Evolutionary conservation across 2,797 vertebrate species (phyloP), one percentile per base, ranked within the genome.

Genomic region (Neosilurus mollespiculum): DNA sequence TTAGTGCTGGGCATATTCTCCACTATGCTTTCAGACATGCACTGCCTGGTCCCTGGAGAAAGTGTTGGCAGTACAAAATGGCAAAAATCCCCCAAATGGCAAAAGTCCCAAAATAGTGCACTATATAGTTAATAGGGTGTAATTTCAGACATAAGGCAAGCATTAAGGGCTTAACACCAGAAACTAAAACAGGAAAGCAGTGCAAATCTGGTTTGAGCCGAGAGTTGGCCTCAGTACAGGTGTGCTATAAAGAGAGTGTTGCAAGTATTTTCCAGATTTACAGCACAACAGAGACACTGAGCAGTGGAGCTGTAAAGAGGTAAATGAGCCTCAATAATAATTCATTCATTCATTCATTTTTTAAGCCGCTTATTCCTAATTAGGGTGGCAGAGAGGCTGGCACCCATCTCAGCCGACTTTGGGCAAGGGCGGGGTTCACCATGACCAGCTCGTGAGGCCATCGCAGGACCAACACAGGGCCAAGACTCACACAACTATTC

Each of bases 131-230:
- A 51, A 64, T 51, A 51, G 66, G 67, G 37, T 73, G 69, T 51
- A 37, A 81, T 62, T 81, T 71, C 67, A 61, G n/a, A 81, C 67
- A 49, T 78, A 78, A 78, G 43, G 77, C 30, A 78, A 53, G 77
- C 43, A 51, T 53, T 53, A 53, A 78, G 61, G 43, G 61, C 30
- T 51, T 59, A 72, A 72, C 18, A 82, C 43, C 16, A 53, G 66
- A 65, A 64, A 75, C 59, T 82, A 82, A 82, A 82, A 64, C 37
- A 64, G 59, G 62, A 54, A 62, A 22, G 59, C 43, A 3, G 59
- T 64, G 59, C 43, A 73, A 16, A 30, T 53, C 69, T 81, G 56
- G 69, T 61, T 61, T 61, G 67, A 51, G 37, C 4, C 3, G 24
- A 4, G 62, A 53, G 24, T 34, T 22, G 49, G 58, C 71, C 15